Evolutionary conservation across 2,797 vertebrate genomes (phyloP).

Genomic region (Sebastes glaucus): DNA sequence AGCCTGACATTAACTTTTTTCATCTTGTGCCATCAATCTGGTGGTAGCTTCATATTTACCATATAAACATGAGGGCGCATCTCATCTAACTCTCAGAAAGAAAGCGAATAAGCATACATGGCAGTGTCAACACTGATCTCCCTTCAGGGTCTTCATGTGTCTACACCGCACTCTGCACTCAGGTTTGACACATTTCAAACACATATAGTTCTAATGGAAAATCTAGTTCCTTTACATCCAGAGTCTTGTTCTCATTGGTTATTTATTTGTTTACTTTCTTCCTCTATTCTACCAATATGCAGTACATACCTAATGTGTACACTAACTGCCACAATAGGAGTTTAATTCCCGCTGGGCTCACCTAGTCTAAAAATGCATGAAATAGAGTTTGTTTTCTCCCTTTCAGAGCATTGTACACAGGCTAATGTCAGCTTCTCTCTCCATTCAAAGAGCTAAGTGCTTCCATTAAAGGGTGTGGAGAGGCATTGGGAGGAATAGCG

Average conservation of each 20-base stretch:
- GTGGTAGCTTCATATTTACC: background rate
- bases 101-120: background rate
- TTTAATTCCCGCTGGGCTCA: background rate
- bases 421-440: background rate
- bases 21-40: background rate
- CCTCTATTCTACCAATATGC: background rate
- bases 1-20: too few relatives aligned
- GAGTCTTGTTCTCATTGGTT: background rate
- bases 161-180: background rate
- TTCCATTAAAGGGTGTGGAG: constrained; percentile 3
- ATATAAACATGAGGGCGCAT: background rate
- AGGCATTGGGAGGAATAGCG: background rate
- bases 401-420: background rate
- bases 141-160: background rate
- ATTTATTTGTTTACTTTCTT: background rate
- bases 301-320: background rate
- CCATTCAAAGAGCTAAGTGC: background rate
- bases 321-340: background rate
- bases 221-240: background rate
- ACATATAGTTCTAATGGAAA: background rate
- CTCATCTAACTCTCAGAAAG: background rate
- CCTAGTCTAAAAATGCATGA: background rate
- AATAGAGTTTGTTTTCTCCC: background rate
- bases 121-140: background rate
- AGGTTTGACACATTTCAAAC: background rate